Conservation (phyloP, 2,888 invertebrate genomes). For the Adela reaumurella region DNA sequence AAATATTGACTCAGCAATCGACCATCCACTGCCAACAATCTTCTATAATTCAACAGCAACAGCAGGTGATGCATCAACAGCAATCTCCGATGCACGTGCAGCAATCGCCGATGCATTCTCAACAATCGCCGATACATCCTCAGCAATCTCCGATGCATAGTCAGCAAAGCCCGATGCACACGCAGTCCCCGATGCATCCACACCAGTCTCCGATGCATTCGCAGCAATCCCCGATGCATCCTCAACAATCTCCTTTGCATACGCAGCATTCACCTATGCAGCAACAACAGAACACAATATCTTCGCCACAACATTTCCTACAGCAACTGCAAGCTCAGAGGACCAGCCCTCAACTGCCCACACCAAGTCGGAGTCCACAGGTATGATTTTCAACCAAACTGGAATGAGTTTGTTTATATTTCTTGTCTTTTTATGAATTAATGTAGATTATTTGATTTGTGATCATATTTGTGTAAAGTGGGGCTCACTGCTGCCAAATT, state of each 20-base stretch:
- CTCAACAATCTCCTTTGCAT: conserved; percentile 13
- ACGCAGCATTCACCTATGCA: conserved; percentile 12
- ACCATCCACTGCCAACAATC: conserved; percentile 24
- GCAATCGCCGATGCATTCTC: conserved; percentile 30
- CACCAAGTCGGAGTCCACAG: conserved; percentile 49
- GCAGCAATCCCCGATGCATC: conserved; percentile 12
- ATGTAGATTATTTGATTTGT: too few relatives aligned
- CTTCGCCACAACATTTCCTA: conserved; percentile 27
- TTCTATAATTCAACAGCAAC: neutral
- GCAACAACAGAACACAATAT: conserved; percentile 23
- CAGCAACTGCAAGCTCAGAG: conserved; percentile 43
- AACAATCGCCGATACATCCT: conserved; percentile 32
- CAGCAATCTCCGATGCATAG: conserved; percentile 11
- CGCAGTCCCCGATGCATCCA: conserved; percentile 16
- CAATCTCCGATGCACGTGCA: conserved; percentile 35
- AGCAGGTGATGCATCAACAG: conserved; percentile 5
- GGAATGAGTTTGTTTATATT: too few relatives aligned
- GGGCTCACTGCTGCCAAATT: too few relatives aligned
- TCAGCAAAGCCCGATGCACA: conserved; percentile 29
- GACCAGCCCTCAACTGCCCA: conserved; percentile 45
- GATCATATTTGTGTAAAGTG: too few relatives aligned
- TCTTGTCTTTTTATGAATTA: too few relatives aligned
- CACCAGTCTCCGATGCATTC: conserved; percentile 26
- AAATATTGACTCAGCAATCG: conserved; percentile 21
- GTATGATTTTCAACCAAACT: conserved; percentile 15